Conservation (phyloP, 1,140 invertebrate species). For the Aporrectodea caliginosa region DNA sequence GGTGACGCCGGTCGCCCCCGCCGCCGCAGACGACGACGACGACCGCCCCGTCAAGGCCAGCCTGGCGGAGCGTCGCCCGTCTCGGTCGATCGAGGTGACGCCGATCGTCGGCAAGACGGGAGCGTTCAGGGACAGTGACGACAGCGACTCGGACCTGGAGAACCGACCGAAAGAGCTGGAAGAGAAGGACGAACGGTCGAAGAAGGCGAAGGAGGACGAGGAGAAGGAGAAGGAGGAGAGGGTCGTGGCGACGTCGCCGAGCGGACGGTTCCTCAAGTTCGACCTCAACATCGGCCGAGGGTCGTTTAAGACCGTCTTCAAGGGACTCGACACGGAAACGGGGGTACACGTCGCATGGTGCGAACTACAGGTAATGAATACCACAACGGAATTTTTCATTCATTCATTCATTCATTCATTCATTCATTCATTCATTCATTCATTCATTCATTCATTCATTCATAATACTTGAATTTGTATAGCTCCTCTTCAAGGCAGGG, state of each 20-base stretch:
- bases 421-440: too few species aligned
- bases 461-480: too few species aligned
- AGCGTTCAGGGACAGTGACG: neutral
- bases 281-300: constrained; percentile 98
- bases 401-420: too few species aligned
- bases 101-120: neutral
- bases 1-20: neutral
- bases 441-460: too few species aligned
- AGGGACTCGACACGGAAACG: constrained; percentile 93
- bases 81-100: neutral
- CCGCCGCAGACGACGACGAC: too few species aligned
- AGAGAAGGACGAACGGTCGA: constrained; percentile 3
- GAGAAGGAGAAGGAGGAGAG: constrained; percentile 66
- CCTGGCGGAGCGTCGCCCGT: neutral
- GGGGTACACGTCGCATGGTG: constrained; percentile 97
- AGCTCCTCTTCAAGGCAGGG: too few species aligned
- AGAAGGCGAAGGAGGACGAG: constrained; percentile 3
- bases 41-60: neutral
- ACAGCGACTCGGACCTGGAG: neutral
- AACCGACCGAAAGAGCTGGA: constrained; percentile 13
- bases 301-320: constrained; percentile 98
- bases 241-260: constrained; percentile 79
- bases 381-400: too few species aligned
- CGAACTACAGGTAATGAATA: constrained; percentile 85
- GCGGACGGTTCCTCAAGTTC: constrained; percentile 95